Percentiles rank a stretch among this genome's conserved stretches.
Evolutionary conservation across 2,797 vertebrate species (phyloP).

Genomic region (Eremophila alpestris): DNA sequence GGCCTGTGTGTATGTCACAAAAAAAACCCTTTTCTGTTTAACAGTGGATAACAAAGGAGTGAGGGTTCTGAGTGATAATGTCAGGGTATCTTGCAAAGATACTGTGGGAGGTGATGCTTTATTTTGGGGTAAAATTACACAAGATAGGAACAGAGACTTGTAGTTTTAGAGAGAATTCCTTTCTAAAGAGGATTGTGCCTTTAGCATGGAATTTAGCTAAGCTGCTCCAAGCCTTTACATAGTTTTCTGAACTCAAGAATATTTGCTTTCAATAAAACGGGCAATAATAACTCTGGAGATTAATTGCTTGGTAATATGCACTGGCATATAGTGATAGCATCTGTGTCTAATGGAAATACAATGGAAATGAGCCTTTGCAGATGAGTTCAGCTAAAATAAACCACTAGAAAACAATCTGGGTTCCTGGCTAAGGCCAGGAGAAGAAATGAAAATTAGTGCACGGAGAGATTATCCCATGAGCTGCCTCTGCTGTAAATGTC

Average conservation of each 20-base stretch:
- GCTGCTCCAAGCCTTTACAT: neutral
- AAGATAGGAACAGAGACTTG: neutral
- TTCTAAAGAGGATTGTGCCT: neutral
- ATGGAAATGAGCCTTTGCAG: neutral
- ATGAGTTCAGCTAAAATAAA: slow-evolving; percentile 41
- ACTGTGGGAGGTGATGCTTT: slow-evolving; percentile 9
- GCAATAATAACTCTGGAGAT: slow-evolving; percentile 19
- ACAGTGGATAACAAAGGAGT: slow-evolving; percentile 36
- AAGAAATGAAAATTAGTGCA: slow-evolving; percentile 40
- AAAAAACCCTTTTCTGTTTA: slow-evolving; percentile 62
- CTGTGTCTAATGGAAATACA: slow-evolving; percentile 20
- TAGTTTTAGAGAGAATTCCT: neutral
- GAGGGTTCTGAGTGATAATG: slow-evolving; percentile 48
- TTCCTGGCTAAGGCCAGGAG: neutral
- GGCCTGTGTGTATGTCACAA: slow-evolving; percentile 41
- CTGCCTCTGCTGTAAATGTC: neutral
- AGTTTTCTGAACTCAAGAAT: neutral
- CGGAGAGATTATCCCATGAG: neutral
- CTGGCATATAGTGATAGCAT: slow-evolving; percentile 5
- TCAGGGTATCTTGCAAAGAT: slow-evolving; percentile 41
- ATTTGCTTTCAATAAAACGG: neutral
- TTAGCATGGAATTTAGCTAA: neutral
- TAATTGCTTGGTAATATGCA: slow-evolving; percentile 21
- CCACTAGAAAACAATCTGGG: neutral
- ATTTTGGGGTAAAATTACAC: neutral